A percentile compares a stretch with the other conserved stretches of the same genome.
phyloP scores from a whole-genome alignment of 53 echinoderm and acorn worm species.

The Temnopleurus reevesii region DNA sequence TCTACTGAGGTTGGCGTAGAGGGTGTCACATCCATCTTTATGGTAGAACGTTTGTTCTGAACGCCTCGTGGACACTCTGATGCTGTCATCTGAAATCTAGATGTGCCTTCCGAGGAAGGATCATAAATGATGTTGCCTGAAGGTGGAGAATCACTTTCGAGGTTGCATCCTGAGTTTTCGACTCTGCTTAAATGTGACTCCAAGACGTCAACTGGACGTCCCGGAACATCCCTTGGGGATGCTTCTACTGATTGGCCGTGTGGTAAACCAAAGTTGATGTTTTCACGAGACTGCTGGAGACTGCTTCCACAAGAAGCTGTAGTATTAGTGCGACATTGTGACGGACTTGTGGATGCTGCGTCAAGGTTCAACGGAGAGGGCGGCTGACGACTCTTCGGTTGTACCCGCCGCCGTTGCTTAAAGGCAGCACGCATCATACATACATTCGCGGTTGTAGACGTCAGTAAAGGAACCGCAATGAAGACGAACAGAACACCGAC shows the following conservation, averaged over 20 bases:
- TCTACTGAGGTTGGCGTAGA: neutral
- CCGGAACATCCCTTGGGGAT: no score
- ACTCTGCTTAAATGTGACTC: neutral
- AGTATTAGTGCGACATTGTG: neutral
- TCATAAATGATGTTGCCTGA: neutral
- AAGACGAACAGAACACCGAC: slow-evolving; percentile 21
- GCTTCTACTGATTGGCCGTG: neutral
- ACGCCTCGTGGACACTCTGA: neutral
- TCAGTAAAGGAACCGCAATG: slow-evolving; percentile 23
- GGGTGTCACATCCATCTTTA: neutral
- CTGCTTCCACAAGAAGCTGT: neutral
- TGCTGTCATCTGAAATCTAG: neutral
- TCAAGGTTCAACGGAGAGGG: neutral
- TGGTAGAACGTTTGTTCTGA: neutral
- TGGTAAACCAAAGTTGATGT: neutral
- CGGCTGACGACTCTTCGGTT: neutral
- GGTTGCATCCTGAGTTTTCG: neutral
- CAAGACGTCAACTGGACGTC: neutral
- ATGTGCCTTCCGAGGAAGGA: no score
- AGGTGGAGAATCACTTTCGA: neutral
- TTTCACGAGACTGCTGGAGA: neutral
- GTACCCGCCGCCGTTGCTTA: neutral
- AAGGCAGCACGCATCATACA: slow-evolving; percentile 47
- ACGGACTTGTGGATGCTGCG: neutral
- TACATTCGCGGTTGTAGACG: neutral